Evolutionary conservation across 1,140 invertebrate genomes (phyloP).

Genomic region (Octopus bimaculoides): DNA sequence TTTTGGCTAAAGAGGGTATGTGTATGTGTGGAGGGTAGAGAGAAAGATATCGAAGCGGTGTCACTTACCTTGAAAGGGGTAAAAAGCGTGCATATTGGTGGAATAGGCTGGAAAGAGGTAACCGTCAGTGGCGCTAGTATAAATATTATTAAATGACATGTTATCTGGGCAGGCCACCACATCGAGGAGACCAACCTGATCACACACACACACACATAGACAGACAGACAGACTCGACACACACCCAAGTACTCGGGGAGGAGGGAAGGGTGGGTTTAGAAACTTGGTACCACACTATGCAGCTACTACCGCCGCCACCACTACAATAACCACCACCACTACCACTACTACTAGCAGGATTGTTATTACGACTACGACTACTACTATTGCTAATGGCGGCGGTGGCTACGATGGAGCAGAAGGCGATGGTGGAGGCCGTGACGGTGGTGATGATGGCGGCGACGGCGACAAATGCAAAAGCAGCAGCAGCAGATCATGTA

Average conservation of each 20-base stretch:
- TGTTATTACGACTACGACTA: neutral
- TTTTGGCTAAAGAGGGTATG: neutral
- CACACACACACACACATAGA: conserved; percentile 4
- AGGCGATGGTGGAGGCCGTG: too few species aligned
- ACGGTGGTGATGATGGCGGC: too few species aligned
- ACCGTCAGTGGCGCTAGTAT: conserved; percentile 1
- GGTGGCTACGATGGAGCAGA: too few species aligned
- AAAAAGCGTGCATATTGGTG: conserved; percentile 10
- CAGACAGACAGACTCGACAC: conserved; percentile 1
- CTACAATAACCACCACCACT: neutral
- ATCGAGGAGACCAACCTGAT: conserved; percentile 4
- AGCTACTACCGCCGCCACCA: neutral
- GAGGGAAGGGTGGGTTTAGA: neutral
- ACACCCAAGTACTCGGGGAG: conserved; percentile 1
- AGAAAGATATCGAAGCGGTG: neutral
- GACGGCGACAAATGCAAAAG: neutral
- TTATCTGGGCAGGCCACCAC: conserved; percentile 5
- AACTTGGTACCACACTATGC: neutral
- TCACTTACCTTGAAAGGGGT: conserved; percentile 20
- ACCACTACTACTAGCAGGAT: neutral
- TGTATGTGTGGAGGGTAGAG: neutral
- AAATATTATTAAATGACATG: conserved; percentile 25
- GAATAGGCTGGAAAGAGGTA: conserved; percentile 17
- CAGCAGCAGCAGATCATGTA: conserved; percentile 6
- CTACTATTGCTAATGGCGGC: neutral